These are phyloP conservation scores for Sinosuthora webbiana DNA, from an alignment of 2,113 vertebrate species.

Conservation along the genomic window DNA sequence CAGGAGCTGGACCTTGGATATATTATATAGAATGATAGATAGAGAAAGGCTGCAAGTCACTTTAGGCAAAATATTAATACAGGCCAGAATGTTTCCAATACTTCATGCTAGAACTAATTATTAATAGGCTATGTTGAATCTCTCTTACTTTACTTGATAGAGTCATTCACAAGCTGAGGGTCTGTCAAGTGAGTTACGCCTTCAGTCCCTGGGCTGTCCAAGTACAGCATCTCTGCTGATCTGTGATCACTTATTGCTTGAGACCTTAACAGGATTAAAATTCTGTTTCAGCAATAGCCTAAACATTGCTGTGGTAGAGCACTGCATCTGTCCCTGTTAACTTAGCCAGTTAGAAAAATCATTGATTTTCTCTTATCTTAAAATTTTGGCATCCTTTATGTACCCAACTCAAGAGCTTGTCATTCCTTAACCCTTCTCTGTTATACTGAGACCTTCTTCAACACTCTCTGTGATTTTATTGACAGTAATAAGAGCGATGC, in stretches of 20 bases:
- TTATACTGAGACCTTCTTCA: neutral
- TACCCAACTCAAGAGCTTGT: neutral
- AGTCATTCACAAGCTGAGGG: neutral
- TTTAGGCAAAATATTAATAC: neutral
- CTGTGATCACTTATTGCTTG: neutral
- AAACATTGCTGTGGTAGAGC: neutral
- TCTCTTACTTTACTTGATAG: neutral
- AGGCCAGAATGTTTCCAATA: neutral
- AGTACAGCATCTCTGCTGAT: neutral
- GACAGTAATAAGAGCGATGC: accelerated
- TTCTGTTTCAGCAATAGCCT: neutral
- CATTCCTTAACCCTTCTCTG: neutral
- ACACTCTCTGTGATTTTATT: neutral
- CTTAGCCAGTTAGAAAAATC: neutral
- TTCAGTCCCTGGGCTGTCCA: neutral
- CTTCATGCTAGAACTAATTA: slow-evolving; percentile 14
- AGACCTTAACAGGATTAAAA: neutral
- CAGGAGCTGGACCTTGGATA: neutral
- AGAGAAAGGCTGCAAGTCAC: neutral
- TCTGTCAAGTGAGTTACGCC: neutral
- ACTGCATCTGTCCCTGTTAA: neutral
- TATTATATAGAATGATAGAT: neutral
- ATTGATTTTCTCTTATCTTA: neutral
- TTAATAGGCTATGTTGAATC: slow-evolving; percentile 15
- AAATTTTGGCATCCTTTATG: neutral